Conservation (phyloP, 2,888 invertebrate species). For the Scelioninae gen. 2 region DNA sequence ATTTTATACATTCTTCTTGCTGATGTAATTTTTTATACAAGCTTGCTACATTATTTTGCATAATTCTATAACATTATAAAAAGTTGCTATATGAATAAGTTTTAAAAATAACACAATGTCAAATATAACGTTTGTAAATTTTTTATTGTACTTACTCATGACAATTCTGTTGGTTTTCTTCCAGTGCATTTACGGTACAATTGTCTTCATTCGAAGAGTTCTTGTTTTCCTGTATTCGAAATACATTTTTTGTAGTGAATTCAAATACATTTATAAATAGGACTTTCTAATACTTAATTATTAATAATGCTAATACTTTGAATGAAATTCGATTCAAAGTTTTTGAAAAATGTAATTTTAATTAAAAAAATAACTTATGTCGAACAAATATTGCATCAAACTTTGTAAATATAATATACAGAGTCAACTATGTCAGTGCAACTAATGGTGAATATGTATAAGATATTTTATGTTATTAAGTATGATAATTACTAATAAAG, state of each 20-base stretch:
- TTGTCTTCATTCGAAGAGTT: conserved; percentile 60
- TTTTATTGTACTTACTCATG: conserved; percentile 61
- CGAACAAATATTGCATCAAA: conserved; percentile 3
- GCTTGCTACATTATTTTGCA: conserved; percentile 63
- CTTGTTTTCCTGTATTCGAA: conserved; percentile 64
- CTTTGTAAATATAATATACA: background rate
- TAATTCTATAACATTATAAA: too few species aligned
- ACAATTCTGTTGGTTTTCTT: conserved; percentile 64
- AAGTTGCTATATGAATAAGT: conserved; percentile 56
- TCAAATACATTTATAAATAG: too few species aligned
- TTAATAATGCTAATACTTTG: background rate
- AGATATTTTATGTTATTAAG: too few species aligned
- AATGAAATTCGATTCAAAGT: too few species aligned
- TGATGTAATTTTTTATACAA: conserved; percentile 60
- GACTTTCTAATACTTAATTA: too few species aligned
- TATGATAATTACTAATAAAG: too few species aligned
- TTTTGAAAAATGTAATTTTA: background rate
- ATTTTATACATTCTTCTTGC: conserved; percentile 40
- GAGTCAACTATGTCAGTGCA: background rate
- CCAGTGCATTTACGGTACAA: conserved; percentile 60
- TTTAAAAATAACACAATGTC: background rate
- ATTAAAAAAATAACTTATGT: background rate
- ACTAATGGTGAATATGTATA: too few species aligned
- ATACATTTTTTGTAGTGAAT: conserved; percentile 29
- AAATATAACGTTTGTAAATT: background rate